These are phyloP conservation scores for Atopsyche davidsoni DNA, from an alignment of 1,140 invertebrate genomes.

Conservation along the genomic window DNA sequence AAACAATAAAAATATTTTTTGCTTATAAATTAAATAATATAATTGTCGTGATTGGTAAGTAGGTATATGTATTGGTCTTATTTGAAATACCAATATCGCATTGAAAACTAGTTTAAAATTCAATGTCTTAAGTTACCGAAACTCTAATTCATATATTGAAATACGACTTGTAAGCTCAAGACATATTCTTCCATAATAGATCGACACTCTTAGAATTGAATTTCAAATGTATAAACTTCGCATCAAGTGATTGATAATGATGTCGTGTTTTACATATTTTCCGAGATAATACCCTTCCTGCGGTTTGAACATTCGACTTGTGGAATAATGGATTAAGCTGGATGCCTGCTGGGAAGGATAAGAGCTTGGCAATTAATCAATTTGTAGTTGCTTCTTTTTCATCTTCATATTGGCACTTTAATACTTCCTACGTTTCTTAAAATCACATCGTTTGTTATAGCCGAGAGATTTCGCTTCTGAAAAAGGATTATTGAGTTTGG, in stretches of 20 bases:
- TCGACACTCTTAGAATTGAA: conserved; percentile 8
- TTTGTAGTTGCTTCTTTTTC: conserved; percentile 12
- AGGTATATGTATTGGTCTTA: no score
- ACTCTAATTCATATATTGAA: no score
- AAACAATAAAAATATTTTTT: no score
- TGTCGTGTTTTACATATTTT: conserved; percentile 18
- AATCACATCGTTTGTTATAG: background rate
- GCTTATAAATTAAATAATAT: no score
- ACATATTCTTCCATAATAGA: no score
- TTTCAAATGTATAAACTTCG: conserved; percentile 16
- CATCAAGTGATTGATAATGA: conserved; percentile 22
- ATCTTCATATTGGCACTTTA: conserved; percentile 12
- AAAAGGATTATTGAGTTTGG: no score
- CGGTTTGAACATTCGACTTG: background rate
- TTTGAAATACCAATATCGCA: no score
- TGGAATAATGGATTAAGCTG: conserved; percentile 14
- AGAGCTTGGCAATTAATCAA: conserved; percentile 20
- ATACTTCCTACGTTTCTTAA: background rate
- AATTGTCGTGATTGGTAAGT: no score
- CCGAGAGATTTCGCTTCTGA: no score
- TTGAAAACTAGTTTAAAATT: no score
- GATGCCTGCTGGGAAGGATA: conserved; percentile 12
- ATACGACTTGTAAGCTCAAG: no score
- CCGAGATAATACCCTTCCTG: background rate
- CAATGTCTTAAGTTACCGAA: no score